These are phyloP conservation scores for Galbula dea DNA, from an alignment of 2,113 vertebrate genomes.

Conservation along the genomic window DNA sequence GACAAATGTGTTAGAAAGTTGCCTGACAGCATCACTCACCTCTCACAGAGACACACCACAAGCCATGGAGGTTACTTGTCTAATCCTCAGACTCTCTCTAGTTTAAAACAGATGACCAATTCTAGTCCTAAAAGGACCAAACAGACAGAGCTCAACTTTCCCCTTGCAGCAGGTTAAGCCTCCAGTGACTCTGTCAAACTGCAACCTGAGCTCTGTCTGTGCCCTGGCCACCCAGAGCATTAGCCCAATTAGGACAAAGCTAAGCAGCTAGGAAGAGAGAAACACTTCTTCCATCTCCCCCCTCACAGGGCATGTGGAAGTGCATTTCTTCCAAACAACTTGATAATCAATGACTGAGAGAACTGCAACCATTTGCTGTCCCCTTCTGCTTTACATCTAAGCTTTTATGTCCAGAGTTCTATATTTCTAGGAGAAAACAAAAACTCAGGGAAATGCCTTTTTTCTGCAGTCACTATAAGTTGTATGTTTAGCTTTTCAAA, in stretches of 20 bases:
- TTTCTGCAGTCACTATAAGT: background rate
- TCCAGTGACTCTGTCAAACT: background rate
- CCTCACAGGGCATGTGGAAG: too few relatives aligned
- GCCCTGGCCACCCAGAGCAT: background rate
- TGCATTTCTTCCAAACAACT: too few relatives aligned
- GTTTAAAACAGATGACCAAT: background rate
- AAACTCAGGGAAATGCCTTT: background rate
- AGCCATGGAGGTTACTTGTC: background rate
- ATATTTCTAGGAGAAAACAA: background rate
- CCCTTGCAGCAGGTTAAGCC: background rate
- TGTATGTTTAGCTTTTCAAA: background rate
- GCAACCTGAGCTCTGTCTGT: background rate
- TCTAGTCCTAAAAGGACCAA: background rate
- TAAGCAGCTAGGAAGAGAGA: background rate
- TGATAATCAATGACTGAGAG: background rate
- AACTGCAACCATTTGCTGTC: background rate
- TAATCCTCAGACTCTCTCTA: background rate
- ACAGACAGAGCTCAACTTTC: conserved; percentile 10
- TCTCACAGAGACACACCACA: background rate
- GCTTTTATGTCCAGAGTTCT: background rate
- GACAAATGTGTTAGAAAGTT: background rate
- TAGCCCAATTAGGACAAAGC: conserved; percentile 12
- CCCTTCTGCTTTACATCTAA: background rate
- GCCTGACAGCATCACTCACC: background rate
- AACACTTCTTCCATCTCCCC: too few relatives aligned